Evolutionary conservation across 1,140 invertebrate genomes (phyloP), one percentile per base, ranked within the genome.

Genomic region (Pygmarrhopalites habei): DNA sequence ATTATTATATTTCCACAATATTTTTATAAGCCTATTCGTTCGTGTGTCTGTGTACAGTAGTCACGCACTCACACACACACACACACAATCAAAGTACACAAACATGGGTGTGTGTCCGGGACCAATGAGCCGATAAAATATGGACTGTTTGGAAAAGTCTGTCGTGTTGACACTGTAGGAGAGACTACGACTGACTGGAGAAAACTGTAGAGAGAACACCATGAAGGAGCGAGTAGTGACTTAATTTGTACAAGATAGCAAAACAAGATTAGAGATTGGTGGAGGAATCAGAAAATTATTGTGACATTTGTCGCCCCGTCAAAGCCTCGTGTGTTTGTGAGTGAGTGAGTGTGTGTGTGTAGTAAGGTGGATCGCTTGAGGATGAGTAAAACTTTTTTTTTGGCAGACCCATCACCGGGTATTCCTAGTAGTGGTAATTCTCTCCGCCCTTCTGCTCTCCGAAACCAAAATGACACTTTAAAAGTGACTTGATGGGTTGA

Each of bases 361-460:
- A 39, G 17, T 39, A 39, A 39, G 35, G 10, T 39, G 35, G 35
- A 39, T 7, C 7, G 35, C 35, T 39, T 39, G 35, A 39, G 10
- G 35, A 39, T 39, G 46, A 49, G 46, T 19, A 49, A 23, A 49
- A 49, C 14, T 23, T 14, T 12, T 19, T 14, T 49, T 23, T 14
- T n/a, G 46, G 46, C 46, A 49, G 46, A 49, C 14, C 7, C 14
- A 49, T 23, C 46, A n/a, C n/a, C n/a, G n/a, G n/a, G n/a, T n/a
- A n/a, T n/a, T n/a, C n/a, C n/a, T n/a, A 49, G 7, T 19, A 17
- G 46, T 49, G 46, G 23, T 49, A 49, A 49, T 49, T 49, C 46
- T 23, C 7, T 19, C 46, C 23, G 46, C 46, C 5, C 46, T 49
- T 23, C 46, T 23, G 12, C 46, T 49, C 46, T 21, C 46, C 46